Evolutionary conservation across 2,113 vertebrate species (phyloP).

Genomic region (Excalfactoria chinensis): DNA sequence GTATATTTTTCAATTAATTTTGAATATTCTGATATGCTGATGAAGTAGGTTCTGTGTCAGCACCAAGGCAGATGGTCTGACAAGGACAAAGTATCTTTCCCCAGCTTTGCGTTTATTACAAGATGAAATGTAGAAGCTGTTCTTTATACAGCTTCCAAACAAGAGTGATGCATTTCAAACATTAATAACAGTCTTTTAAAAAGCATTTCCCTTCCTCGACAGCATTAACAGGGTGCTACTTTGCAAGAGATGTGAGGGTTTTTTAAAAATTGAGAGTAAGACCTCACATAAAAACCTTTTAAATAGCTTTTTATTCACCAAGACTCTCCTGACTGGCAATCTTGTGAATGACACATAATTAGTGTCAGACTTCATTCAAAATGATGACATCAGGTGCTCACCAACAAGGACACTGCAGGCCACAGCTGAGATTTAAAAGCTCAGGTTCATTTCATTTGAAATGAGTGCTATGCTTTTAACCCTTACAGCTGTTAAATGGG

Average conservation of each 20-base stretch:
- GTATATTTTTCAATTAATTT: not conserved
- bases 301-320: slow-evolving; percentile 55
- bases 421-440: slow-evolving; percentile 46
- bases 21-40: not conserved
- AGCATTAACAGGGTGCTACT: not conserved
- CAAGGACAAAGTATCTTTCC: not conserved
- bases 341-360: slow-evolving; percentile 69
- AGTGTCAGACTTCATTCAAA: slow-evolving; percentile 43
- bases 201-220: not conserved
- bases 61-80: not conserved
- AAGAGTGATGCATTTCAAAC: not conserved
- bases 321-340: slow-evolving; percentile 44
- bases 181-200: not conserved
- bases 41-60: not conserved
- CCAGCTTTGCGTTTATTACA: not conserved
- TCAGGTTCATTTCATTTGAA: slow-evolving; percentile 24
- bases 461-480: slow-evolving; percentile 49
- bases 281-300: slow-evolving; percentile 45
- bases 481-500: slow-evolving; percentile 30
- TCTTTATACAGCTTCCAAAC: not conserved
- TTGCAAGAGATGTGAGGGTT: not conserved
- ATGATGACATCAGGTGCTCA: slow-evolving; percentile 56
- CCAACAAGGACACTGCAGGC: slow-evolving; percentile 23
- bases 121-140: not conserved
- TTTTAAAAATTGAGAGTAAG: slow-evolving; percentile 19